Evolutionary conservation across 2,113 vertebrate genomes (phyloP).

Genomic region (Mugil cephalus): DNA sequence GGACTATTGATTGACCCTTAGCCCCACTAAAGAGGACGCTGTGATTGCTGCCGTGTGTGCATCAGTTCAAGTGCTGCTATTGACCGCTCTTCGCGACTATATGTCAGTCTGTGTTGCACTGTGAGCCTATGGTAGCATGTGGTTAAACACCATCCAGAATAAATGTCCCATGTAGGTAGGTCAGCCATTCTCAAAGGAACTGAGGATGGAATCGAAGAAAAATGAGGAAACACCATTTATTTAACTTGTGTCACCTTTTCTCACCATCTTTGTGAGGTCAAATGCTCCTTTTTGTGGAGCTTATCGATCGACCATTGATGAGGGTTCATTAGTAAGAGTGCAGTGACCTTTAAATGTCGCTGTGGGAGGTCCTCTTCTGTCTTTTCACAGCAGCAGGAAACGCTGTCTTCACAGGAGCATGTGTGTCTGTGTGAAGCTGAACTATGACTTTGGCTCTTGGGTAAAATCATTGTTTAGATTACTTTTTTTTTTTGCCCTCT

Average conservation of each 20-base stretch:
- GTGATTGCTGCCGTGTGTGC: not conserved
- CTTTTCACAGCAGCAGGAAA: not conserved
- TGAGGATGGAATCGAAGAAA: not conserved
- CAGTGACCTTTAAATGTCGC: slow-evolving; percentile 44
- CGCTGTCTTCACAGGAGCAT: not conserved
- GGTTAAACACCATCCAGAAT: not conserved
- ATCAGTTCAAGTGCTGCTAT: not conserved
- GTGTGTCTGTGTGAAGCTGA: too few relatives aligned
- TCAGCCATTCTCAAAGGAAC: not conserved
- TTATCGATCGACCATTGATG: slow-evolving; percentile 49
- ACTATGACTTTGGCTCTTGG: too few relatives aligned
- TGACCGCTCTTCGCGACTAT: slow-evolving; percentile 15
- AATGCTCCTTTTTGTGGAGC: not conserved
- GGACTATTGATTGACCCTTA: slow-evolving; percentile 43
- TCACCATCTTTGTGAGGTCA: not conserved
- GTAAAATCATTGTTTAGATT: too few relatives aligned
- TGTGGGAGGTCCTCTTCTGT: slow-evolving; percentile 27
- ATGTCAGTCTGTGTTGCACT: not conserved
- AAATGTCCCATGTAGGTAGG: too few relatives aligned
- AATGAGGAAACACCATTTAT: too few relatives aligned
- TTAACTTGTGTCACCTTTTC: too few relatives aligned
- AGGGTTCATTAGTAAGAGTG: slow-evolving; percentile 31
- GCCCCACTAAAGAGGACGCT: slow-evolving; percentile 15
- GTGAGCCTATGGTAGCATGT: not conserved
- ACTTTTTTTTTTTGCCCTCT: too few relatives aligned